Percentiles rank a stretch among this genome's conserved stretches.
Conservation (phyloP, 2,113 vertebrate genomes). For the Indri indri region DNA sequence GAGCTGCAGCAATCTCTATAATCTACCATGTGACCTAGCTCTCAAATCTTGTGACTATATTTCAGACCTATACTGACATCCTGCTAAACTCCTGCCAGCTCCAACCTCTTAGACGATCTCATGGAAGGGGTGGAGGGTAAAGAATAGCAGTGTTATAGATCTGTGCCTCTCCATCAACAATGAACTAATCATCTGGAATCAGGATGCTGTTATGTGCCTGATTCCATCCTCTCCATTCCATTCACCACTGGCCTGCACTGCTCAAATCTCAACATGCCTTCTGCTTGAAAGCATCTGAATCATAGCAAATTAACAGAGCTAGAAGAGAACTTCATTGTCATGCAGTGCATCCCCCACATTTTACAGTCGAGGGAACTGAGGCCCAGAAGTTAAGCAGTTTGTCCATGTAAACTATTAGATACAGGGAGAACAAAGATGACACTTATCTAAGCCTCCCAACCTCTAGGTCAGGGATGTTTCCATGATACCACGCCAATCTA, state of each 20-base stretch:
- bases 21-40: too few species aligned
- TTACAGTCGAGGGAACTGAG: not conserved
- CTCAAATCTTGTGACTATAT: not conserved
- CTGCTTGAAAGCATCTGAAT: not conserved
- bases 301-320: not conserved
- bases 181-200: not conserved
- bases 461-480: not conserved
- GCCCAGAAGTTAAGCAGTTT: not conserved
- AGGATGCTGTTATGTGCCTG: not conserved
- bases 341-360: not conserved
- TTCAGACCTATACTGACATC: not conserved
- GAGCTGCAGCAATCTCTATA: not conserved
- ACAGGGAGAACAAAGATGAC: not conserved
- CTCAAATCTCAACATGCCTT: not conserved
- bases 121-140: not conserved
- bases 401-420: not conserved
- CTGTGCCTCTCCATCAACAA: not conserved
- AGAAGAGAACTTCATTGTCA: not conserved
- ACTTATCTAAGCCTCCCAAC: not conserved
- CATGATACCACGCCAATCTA: not conserved
- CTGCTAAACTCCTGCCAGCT: not conserved
- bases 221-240: not conserved
- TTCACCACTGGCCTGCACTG: not conserved
- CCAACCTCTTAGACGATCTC: not conserved
- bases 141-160: not conserved